These are phyloP conservation scores for Odontesthes bonariensis DNA, from an alignment of 2,113 vertebrate species.

Conservation along the genomic window DNA sequence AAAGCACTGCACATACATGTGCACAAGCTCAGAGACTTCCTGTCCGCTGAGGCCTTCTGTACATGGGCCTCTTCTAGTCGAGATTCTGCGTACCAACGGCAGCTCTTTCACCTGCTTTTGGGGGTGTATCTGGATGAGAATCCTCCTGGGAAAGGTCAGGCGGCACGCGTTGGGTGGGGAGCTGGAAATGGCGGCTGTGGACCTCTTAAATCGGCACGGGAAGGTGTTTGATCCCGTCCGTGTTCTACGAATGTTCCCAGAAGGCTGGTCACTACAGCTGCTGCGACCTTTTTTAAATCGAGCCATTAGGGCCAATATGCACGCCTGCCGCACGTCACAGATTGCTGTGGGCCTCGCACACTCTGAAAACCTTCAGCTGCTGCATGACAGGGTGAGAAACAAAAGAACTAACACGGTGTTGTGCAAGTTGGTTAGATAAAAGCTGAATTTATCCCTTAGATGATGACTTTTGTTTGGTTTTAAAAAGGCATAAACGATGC, in stretches of 20 bases:
- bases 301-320: conserved; percentile 89
- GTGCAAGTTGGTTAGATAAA: neutral
- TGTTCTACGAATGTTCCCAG: conserved; percentile 89
- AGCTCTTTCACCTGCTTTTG: conserved; percentile 91
- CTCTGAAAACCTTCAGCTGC: conserved; percentile 91
- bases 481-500: too few relatives aligned
- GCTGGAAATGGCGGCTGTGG: conserved; percentile 87
- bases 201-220: conserved; percentile 91
- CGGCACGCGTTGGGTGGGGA: conserved; percentile 34
- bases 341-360: conserved; percentile 88
- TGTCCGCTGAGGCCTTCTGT: conserved; percentile 92
- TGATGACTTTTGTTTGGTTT: too few relatives aligned
- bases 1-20: conserved; percentile 92
- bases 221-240: conserved; percentile 86
- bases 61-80: conserved; percentile 87
- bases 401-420: neutral
- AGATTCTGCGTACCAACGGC: conserved; percentile 76
- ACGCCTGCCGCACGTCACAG: conserved; percentile 87
- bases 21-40: conserved; percentile 87
- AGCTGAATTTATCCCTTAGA: too few relatives aligned
- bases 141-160: conserved; percentile 41
- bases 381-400: conserved; percentile 88
- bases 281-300: conserved; percentile 90
- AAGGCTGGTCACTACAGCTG: conserved; percentile 93
- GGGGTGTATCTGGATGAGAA: conserved; percentile 83